Base-by-base conservation (phyloP, 1,140 invertebrate genomes). In the Pseudoatta argentina region DNA sequence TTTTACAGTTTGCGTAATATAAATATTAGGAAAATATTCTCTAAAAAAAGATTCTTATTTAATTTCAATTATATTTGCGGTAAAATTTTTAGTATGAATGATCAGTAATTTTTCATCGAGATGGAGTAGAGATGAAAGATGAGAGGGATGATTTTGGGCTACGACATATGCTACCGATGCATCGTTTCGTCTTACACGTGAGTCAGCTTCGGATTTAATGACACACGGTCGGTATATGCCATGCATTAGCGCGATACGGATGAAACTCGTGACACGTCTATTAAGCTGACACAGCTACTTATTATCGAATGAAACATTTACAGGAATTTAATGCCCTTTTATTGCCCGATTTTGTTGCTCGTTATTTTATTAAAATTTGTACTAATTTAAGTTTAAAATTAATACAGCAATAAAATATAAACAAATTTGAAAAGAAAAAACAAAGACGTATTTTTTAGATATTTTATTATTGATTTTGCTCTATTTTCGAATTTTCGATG, bases 191-290 rank as follows among this genome's bases (percentile, higher is more conserved):
- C 61, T 79, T 66, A 66, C 76, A 66, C 61, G 5, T 79, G 76
- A 79, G 76, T 79, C 76, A 79, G 61, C 61, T 79, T 53, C 12
- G 76, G 76, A 79, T 79, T 66, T 66, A 79, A 79, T 79, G 63
- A 67, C 76, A 66, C 75, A 63, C 24, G 44, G 44, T 48, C 18
- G 18, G 27, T 64, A 64, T 51, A 30, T 48, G 44, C 76, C 51
- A 30, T 48, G 44, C 76, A 51, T 64, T 64, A 64, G 61, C 14
- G 73, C 18, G 16, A 18, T 67, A 34, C 48, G n/a, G 61, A 79
- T 79, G 48, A 66, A 79, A 79, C 44, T 34, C 64, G 10, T 81
- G 21, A 81, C 27, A 48, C 44, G 12, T 67, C 18, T 48, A 63
- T 77, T 63, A 44, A 77, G 34, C 30, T 77, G 57, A 34, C 57